These are phyloP conservation scores for Pycnomerus fuliginosus DNA, from an alignment of 2,888 invertebrate genomes.

Conservation along the genomic window DNA sequence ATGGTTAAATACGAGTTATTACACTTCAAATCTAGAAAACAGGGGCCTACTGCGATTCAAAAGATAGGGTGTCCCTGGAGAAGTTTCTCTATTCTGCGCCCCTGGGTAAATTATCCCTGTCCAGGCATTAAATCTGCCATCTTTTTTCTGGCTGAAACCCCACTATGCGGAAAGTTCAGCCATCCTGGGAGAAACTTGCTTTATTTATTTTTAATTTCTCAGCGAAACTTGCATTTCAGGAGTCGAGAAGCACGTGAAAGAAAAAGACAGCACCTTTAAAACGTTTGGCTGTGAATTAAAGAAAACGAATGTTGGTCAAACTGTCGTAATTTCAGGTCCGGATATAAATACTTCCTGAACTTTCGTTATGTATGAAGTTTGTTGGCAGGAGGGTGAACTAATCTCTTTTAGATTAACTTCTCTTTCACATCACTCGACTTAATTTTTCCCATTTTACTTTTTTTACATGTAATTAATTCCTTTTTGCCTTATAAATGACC, in stretches of 20 bases:
- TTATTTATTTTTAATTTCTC: conserved; percentile 37
- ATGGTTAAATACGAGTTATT: conserved; percentile 46
- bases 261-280: conserved; percentile 7
- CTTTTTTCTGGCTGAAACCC: conserved; percentile 12
- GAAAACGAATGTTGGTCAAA: conserved; percentile 42
- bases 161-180: conserved; percentile 9
- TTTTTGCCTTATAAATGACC: too few species aligned
- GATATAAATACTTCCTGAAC: conserved; percentile 38
- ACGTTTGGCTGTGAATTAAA: conserved; percentile 29
- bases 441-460: conserved; percentile 10
- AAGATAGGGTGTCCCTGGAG: conserved; percentile 37
- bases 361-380: conserved; percentile 44
- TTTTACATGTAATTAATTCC: conserved; percentile 1
- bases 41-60: conserved; percentile 34
- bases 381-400: conserved; percentile 35
- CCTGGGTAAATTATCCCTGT: conserved; percentile 42
- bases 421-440: conserved; percentile 23
- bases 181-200: conserved; percentile 29
- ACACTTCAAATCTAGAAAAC: conserved; percentile 43
- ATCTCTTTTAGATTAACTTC: conserved; percentile 45
- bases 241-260: conserved; percentile 2
- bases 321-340: conserved; percentile 41
- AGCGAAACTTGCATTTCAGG: conserved; percentile 15
- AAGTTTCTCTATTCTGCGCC: conserved; percentile 28
- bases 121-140: conserved; percentile 40